Percentiles rank a stretch among this genome's conserved stretches.
phyloP scores from a whole-genome alignment of 1,140 invertebrate species.

The Pseudomyrmex gracilis region DNA sequence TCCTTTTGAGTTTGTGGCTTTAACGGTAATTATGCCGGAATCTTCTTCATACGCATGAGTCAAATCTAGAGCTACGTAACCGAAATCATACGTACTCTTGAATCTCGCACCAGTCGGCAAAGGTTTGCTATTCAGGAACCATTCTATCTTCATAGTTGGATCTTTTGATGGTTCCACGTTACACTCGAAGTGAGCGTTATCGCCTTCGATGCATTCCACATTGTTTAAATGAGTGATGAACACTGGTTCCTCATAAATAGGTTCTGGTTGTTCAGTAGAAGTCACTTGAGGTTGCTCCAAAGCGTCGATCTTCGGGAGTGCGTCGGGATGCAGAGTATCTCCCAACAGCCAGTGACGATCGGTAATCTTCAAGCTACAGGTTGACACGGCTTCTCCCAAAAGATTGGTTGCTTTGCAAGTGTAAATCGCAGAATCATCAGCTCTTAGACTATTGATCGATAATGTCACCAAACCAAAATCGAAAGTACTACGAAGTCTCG shows the following conservation, averaged over 20 bases:
- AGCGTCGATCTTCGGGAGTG: conserved; percentile 93
- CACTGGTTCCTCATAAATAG: conserved; percentile 93
- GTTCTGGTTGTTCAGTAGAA: conserved; percentile 89
- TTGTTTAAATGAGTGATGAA: conserved; percentile 97
- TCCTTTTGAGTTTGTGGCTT: conserved; percentile 96
- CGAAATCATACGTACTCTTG: conserved; percentile 95
- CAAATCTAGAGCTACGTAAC: conserved; percentile 94
- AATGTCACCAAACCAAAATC: conserved; percentile 97
- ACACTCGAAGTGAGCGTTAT: conserved; percentile 97
- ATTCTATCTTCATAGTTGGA: conserved; percentile 96
- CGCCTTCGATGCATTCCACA: conserved; percentile 95
- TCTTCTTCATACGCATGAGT: conserved; percentile 94
- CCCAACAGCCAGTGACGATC: conserved; percentile 94
- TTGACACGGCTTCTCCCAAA: conserved; percentile 96
- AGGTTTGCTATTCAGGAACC: conserved; percentile 95
- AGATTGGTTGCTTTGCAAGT: conserved; percentile 96
- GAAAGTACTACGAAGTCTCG: conserved; percentile 94
- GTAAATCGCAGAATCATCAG: conserved; percentile 97
- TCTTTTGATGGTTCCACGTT: conserved; percentile 97
- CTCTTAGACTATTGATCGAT: conserved; percentile 93
- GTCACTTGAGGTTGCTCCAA: conserved; percentile 92
- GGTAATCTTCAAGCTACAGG: conserved; percentile 95
- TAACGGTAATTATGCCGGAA: conserved; percentile 96
- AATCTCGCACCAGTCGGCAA: conserved; percentile 92
- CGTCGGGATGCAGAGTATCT: conserved; percentile 96